A percentile compares a stretch with the other conserved stretches of the same genome.
phyloP scores from a whole-genome alignment of 2,888 invertebrate genomes.

The Dilophus febrilis region DNA sequence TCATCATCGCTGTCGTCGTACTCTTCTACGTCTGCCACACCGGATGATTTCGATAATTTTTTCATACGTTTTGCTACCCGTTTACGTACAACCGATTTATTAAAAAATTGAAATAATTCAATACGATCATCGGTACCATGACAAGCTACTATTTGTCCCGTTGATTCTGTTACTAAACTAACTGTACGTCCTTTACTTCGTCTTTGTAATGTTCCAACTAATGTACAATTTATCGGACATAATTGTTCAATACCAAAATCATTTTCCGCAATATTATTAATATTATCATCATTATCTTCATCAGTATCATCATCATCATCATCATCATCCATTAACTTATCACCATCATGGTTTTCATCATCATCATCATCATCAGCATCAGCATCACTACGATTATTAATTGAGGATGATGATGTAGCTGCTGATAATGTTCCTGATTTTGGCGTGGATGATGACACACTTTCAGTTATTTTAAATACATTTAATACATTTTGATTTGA shows the following conservation, averaged over 20 bases:
- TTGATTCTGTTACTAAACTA: conserved; percentile 51
- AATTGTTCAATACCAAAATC: conserved; percentile 17
- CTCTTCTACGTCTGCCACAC: conserved; percentile 26
- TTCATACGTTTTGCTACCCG: conserved; percentile 60
- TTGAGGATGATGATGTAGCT: conserved; percentile 32
- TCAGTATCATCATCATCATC: neutral
- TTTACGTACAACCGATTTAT: conserved; percentile 52
- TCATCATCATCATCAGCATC: conserved; percentile 11
- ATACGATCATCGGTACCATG: conserved; percentile 67
- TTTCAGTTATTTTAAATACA: conserved; percentile 61
- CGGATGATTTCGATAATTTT: conserved; percentile 40
- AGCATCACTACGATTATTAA: conserved; percentile 9
- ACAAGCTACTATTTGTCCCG: conserved; percentile 57
- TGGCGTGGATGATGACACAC: conserved; percentile 24
- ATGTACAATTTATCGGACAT: conserved; percentile 53
- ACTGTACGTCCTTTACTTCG: conserved; percentile 64
- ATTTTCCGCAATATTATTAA: too few relatives aligned
- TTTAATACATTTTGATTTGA: conserved; percentile 67
- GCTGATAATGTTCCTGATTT: conserved; percentile 34
- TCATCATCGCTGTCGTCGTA: conserved; percentile 14
- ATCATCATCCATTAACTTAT: neutral
- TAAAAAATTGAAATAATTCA: conserved; percentile 68
- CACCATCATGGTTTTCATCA: conserved; percentile 32
- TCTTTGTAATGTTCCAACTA: conserved; percentile 64
- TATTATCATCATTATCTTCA: conserved; percentile 17